These are phyloP conservation scores for Erebia palarica DNA, from an alignment of 2,888 invertebrate genomes.

Conservation along the genomic window DNA sequence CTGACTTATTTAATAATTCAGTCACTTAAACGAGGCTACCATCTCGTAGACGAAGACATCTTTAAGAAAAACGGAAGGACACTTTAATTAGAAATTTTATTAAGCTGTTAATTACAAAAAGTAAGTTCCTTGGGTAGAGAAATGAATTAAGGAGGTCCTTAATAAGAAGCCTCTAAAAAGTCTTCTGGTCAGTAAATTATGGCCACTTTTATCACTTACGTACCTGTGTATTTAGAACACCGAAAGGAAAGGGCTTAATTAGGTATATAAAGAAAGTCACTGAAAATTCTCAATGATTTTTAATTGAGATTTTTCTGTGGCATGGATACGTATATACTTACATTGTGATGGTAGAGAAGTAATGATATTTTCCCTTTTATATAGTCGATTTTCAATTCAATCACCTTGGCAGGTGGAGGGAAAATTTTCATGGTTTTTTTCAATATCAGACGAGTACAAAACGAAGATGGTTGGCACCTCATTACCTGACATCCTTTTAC, in stretches of 20 bases:
- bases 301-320: no score
- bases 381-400: background rate
- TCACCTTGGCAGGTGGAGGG: background rate
- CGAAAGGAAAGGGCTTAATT: background rate
- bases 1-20: background rate
- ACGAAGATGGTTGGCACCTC: background rate
- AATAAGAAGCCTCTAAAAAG: constrained; percentile 3
- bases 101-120: constrained; percentile 24
- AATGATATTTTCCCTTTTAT: no score
- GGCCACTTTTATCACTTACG: background rate
- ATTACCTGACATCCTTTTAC: constrained; percentile 29
- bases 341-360: no score
- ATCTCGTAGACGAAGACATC: constrained; percentile 9
- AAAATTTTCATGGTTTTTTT: constrained; percentile 1
- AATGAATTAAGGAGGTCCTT: constrained; percentile 14
- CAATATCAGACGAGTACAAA: background rate
- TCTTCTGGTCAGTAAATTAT: constrained; percentile 15
- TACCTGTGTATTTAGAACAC: background rate
- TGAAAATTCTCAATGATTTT: no score
- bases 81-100: constrained; percentile 24
- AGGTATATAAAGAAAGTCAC: no score
- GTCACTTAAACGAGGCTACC: constrained; percentile 6
- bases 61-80: constrained; percentile 6
- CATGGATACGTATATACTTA: no score
- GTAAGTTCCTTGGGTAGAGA: constrained; percentile 13